Evolutionary conservation across 2,797 vertebrate species (phyloP), one percentile per base, ranked within the genome.

Genomic region (Acrossocheilus fasciatus): DNA sequence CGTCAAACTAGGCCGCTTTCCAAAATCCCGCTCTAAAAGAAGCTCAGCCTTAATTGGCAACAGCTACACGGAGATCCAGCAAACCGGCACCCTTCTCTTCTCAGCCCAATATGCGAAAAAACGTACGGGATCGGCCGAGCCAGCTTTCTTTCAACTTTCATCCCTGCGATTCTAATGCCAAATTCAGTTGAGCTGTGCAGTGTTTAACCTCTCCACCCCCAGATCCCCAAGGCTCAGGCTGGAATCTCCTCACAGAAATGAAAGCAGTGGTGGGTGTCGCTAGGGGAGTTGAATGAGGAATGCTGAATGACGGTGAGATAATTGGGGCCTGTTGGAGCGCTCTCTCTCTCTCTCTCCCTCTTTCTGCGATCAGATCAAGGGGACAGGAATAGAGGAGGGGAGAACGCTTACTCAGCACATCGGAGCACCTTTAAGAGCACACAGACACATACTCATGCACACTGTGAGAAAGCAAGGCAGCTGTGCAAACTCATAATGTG

Each of bases 1-100:
- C 91, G 91, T 93, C 91, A 94, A 93, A 92, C 91, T 91, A 89
- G 92, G 93, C 92, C 86, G 70, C 85, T 91, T 93, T 94, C 91
- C 93, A 93, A 90, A 89, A 89, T 90, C 91, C 88, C 88, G 87
- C 91, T 92, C 91, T 87, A 91, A 93, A 92, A 94, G 92, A 93
- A 90, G 91, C 92, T 90, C 90, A 81, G 84, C 91, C 92, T 93
- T 94, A 95, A 95, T 95, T 95, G 95, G 92, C 93, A 92, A 89
- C 91, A 92, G 89, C 88, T 91, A 92, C 92, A 89, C 83, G 89
- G 82, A 92, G 89, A 88, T 91, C 86, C 78, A 73, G 89, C 86
- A 52, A 86, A 45, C 85, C 85, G 90, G 90, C 87, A 92, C 91
- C 88, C 88, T 91, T 92, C 87, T 90, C 88, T 87, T 86, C 62